phyloP scores from a whole-genome alignment of 2,113 vertebrate genomes.

The Alethe castanea region DNA sequence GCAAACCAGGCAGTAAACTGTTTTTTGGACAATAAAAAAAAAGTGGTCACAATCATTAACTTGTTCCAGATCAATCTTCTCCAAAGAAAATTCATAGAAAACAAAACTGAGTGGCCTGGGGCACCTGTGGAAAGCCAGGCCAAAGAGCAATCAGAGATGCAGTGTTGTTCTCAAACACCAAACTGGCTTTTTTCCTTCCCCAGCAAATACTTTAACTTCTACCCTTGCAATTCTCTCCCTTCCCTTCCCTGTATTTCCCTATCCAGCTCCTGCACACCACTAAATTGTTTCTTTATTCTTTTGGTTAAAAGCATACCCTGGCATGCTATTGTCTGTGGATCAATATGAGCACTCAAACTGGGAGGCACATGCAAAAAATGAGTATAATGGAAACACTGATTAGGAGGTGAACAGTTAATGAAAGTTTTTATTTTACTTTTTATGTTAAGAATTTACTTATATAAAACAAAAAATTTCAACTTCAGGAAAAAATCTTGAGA shows the following conservation, averaged over 20 bases:
- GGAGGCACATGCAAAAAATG: not conserved
- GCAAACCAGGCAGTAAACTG: not conserved
- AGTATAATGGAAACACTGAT: not conserved
- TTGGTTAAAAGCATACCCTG: constrained; percentile 20
- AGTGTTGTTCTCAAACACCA: not conserved
- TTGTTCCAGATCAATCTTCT: not conserved
- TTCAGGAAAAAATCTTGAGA: not conserved
- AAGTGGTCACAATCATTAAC: not conserved
- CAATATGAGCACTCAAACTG: constrained; percentile 10
- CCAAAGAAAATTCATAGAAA: not conserved
- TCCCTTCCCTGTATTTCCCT: not conserved
- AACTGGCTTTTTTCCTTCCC: not conserved
- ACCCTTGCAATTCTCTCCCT: not conserved
- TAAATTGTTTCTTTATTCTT: constrained; percentile 41
- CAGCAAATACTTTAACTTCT: not conserved
- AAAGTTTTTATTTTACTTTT: constrained; percentile 4
- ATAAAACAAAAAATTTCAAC: not conserved
- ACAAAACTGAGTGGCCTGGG: not conserved
- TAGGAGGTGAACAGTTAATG: not conserved
- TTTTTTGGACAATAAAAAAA: not conserved
- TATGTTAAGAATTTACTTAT: not conserved
- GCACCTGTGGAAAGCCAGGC: not conserved
- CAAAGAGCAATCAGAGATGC: not conserved
- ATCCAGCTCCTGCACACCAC: not conserved
- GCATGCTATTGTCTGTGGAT: not conserved